Conservation (phyloP, 1,140 invertebrate genomes). For the Drosophila lacteicornis region DNA sequence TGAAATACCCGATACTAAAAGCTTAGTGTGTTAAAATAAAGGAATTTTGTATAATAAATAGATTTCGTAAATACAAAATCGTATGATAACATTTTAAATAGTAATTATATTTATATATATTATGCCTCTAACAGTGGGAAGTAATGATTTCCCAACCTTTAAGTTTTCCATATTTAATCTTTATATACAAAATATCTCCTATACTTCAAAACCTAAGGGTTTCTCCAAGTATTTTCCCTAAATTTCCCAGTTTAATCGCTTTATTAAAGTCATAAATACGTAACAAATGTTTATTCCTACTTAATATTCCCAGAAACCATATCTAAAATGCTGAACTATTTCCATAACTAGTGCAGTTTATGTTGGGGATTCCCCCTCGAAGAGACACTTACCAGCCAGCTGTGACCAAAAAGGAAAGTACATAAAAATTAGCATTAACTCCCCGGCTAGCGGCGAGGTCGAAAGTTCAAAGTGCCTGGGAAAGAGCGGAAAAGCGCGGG, state of each 20-base stretch:
- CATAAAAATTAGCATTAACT: constrained; percentile 51
- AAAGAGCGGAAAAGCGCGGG: background rate
- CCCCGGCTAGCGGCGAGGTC: constrained; percentile 2
- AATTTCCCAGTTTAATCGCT: too few species aligned
- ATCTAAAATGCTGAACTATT: background rate
- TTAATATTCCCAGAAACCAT: background rate
- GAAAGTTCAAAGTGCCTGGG: constrained; percentile 27
- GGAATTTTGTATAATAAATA: too few species aligned
- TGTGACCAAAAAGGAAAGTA: constrained; percentile 31
- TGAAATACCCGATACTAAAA: too few species aligned
- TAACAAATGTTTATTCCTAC: background rate
- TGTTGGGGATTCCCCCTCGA: constrained; percentile 1
- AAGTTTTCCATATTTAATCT: background rate
- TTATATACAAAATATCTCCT: background rate
- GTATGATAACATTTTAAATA: too few species aligned
- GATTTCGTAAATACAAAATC: too few species aligned
- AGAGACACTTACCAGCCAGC: constrained; percentile 46
- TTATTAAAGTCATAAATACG: background rate
- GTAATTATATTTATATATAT: too few species aligned
- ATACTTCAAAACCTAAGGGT: background rate
- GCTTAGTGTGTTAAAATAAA: too few species aligned
- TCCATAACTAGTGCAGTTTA: background rate
- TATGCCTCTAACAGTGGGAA: too few species aligned
- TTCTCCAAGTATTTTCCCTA: background rate
- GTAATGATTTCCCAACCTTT: too few species aligned